These are phyloP conservation scores for Luperina testacea DNA, from an alignment of 2,888 invertebrate species.

Conservation along the genomic window DNA sequence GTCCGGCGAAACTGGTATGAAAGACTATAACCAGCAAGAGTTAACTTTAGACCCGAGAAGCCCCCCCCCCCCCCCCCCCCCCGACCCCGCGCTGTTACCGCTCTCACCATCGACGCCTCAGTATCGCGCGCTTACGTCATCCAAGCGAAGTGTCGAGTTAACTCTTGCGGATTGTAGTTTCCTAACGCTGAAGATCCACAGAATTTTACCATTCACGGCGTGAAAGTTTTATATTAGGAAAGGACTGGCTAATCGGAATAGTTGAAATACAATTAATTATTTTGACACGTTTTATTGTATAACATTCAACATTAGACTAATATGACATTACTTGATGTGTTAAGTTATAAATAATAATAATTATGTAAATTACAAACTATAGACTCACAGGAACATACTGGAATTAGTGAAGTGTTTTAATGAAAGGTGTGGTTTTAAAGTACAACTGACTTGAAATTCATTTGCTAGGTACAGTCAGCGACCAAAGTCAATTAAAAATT, in stretches of 20 bases:
- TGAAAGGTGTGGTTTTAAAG: neutral
- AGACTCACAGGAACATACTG: neutral
- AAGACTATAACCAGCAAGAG: no score
- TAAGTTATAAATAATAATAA: neutral
- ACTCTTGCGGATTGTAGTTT: no score
- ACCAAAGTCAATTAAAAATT: neutral
- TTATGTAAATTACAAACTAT: slow-evolving; percentile 14
- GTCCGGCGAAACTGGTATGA: no score
- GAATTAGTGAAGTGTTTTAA: neutral
- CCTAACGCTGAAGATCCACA: no score
- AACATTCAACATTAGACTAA: slow-evolving; percentile 41
- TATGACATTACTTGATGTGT: neutral
- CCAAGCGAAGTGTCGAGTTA: no score
- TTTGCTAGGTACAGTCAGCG: neutral
- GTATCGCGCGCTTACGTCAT: no score
- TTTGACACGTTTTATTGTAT: slow-evolving; percentile 46
- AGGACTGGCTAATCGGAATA: slow-evolving; percentile 4
- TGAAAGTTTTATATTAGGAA: neutral
- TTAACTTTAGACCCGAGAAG: no score
- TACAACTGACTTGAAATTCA: neutral
- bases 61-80: no score
- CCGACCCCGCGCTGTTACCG: no score
- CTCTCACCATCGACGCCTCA: no score
- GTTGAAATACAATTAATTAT: slow-evolving; percentile 14
- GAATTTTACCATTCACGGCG: no score